Evolutionary conservation across 2,888 invertebrate genomes (phyloP), one percentile per base, ranked within the genome.

Genomic region (Dasysyrphus tricinctus): DNA sequence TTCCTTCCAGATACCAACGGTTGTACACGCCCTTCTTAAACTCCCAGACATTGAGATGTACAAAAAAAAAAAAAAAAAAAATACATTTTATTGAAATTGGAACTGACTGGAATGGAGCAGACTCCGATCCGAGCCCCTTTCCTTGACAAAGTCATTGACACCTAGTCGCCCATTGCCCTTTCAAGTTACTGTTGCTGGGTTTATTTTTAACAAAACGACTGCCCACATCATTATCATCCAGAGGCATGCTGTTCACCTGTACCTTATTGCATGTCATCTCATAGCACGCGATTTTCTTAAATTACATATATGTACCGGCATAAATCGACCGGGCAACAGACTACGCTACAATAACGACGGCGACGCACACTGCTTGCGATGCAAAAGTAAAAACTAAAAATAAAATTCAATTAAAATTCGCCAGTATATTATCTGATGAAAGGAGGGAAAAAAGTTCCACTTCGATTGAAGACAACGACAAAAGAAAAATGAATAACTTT

Each of bases 241-340:
- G 51, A 67, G 16, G 69, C 59, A 77, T 67, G 67, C 73, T 69
- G 56, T 54, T 80, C 84, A 85, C 84, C 83, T 83, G 83, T 79
- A 70, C 47, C 79, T 51, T 42, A 29, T 67, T 69, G 77, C 65
- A 47, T 76, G 63, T 44, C 54, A 73, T 49, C 70, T 44, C 61
- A 42, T 69, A 76, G 67, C 84, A 85, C 73, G 84, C 84, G 84
- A 80, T 80, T 70, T 84, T 73, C 39, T 73, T 76, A 72, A 80
- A 51, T 59, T 76, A 76, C 49, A 69, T 73, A 2, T 54, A 54
- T 29, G n/a, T 70, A 65, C 56, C 54, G 24, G 19, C 61, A 69
- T 54, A 69, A 67, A 42, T 39, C n/a, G 37, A 69, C 29, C 8
- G 51, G 67, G 7, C 67, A 39, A 47, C 51, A 5, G 44, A 39